These are phyloP conservation scores for Pseudoips prasinana DNA, from an alignment of 2,888 invertebrate species.

Conservation along the genomic window DNA sequence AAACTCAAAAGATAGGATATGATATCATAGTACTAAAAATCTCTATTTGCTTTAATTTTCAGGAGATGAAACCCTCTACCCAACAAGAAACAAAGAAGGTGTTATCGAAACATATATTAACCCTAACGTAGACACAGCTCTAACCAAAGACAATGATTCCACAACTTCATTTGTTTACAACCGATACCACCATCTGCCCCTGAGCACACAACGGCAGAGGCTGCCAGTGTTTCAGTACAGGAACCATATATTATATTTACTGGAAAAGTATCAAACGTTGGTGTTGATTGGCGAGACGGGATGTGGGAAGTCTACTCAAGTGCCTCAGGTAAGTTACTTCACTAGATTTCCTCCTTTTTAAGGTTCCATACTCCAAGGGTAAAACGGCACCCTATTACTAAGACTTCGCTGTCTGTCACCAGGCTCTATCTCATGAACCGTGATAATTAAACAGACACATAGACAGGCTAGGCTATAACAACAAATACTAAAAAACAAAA, in stretches of 20 bases:
- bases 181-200: conserved; percentile 89
- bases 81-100: conserved; percentile 65
- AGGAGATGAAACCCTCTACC: conserved; percentile 59
- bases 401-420: too few relatives aligned
- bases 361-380: too few relatives aligned
- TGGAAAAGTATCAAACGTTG: conserved; percentile 95
- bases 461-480: too few relatives aligned
- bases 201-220: conserved; percentile 91
- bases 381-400: too few relatives aligned
- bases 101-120: conserved; percentile 61
- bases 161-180: conserved; percentile 91
- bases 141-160: conserved; percentile 81
- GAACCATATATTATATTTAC: conserved; percentile 91
- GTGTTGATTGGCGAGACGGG: conserved; percentile 97
- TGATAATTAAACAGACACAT: too few relatives aligned
- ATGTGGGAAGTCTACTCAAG: conserved; percentile 97
- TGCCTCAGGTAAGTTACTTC: conserved; percentile 89
- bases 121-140: conserved; percentile 59
- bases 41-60: too few relatives aligned
- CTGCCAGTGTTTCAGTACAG: conserved; percentile 93
- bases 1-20: too few relatives aligned
- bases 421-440: too few relatives aligned
- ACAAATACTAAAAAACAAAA: too few relatives aligned
- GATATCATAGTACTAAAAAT: too few relatives aligned
- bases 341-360: not conserved